Conservation (phyloP, 92 coral and sea anemone species). For the Hydrozoanthus gracilis region DNA sequence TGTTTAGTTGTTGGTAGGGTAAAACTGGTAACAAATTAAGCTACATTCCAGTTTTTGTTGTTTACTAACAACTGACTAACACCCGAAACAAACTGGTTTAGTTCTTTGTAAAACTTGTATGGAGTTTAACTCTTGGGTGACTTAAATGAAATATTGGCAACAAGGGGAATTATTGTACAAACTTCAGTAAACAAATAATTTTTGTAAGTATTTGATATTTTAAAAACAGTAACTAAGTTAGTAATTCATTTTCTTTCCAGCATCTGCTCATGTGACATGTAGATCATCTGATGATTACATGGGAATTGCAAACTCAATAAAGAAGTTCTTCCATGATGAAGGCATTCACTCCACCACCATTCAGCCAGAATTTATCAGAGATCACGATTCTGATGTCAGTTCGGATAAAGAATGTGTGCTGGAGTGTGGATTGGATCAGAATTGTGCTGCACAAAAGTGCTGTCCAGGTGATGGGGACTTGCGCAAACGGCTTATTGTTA, state of each 20-base stretch:
- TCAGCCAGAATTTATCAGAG: slow-evolving; percentile 94
- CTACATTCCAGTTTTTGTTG: too few relatives aligned
- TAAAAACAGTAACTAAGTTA: not conserved
- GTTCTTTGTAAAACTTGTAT: too few relatives aligned
- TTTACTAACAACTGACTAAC: too few relatives aligned
- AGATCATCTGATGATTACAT: slow-evolving; percentile 96
- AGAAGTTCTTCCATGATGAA: slow-evolving; percentile 95
- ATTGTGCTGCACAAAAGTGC: slow-evolving; percentile 95
- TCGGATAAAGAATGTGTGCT: slow-evolving; percentile 78
- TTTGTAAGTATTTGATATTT: too few relatives aligned
- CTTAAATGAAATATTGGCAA: too few relatives aligned
- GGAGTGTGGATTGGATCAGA: slow-evolving; percentile 86
- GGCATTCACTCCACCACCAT: slow-evolving; percentile 99
- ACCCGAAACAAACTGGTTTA: too few relatives aligned
- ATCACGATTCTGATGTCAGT: slow-evolving; percentile 42
- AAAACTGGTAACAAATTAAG: too few relatives aligned
- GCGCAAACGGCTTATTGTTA: slow-evolving; percentile 51
- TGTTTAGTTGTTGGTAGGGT: too few relatives aligned
- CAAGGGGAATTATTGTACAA: too few relatives aligned
- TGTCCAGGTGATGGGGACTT: slow-evolving; percentile 78
- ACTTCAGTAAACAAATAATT: too few relatives aligned
- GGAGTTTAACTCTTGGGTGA: too few relatives aligned
- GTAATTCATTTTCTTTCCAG: slow-evolving; percentile 52
- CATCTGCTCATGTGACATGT: slow-evolving; percentile 96
- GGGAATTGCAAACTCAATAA: slow-evolving; percentile 92